Percentiles rank a stretch among this genome's conserved stretches.
Conservation (phyloP, 1,140 invertebrate genomes). For the Drosophila funebris region DNA sequence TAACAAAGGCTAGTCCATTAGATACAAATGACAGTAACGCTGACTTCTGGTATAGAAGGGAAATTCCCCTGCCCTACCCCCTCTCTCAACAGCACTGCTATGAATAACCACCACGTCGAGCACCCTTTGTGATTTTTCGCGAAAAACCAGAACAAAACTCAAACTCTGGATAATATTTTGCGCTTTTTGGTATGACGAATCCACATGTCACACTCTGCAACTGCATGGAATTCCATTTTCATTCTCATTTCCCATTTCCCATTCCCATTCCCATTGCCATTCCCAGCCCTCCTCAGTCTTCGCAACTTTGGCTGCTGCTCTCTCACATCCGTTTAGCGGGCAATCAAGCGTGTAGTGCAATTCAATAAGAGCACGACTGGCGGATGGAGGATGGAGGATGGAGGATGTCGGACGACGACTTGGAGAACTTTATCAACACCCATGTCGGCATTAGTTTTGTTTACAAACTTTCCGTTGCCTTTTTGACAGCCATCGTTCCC, state of each 20-base stretch:
- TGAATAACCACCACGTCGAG: background rate
- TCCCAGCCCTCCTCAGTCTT: background rate
- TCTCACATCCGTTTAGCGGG: conserved; percentile 76
- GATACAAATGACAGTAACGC: conserved; percentile 63
- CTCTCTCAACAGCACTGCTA: background rate
- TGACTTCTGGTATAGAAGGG: background rate
- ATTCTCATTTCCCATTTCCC: background rate
- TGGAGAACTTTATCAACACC: conserved; percentile 83
- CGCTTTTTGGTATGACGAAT: conserved; percentile 81
- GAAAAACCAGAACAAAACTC: conserved; percentile 77
- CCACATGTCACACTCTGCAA: conserved; percentile 67
- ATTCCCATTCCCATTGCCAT: conserved; percentile 9
- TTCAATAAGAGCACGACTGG: conserved; percentile 68
- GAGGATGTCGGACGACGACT: conserved; percentile 29
- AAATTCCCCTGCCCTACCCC: background rate
- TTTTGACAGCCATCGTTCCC: conserved; percentile 67
- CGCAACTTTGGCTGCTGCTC: too few relatives aligned
- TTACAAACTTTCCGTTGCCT: conserved; percentile 83
- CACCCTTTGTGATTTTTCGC: conserved; percentile 67
- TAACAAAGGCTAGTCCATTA: conserved; percentile 72
- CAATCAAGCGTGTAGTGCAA: conserved; percentile 83
- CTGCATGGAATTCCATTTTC: conserved; percentile 9
- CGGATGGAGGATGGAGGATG: background rate
- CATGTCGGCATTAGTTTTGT: conserved; percentile 84
- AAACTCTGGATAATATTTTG: conserved; percentile 75